These are phyloP conservation scores for Setophaga petechia DNA, from an alignment of 2,113 vertebrate species.

Conservation along the genomic window DNA sequence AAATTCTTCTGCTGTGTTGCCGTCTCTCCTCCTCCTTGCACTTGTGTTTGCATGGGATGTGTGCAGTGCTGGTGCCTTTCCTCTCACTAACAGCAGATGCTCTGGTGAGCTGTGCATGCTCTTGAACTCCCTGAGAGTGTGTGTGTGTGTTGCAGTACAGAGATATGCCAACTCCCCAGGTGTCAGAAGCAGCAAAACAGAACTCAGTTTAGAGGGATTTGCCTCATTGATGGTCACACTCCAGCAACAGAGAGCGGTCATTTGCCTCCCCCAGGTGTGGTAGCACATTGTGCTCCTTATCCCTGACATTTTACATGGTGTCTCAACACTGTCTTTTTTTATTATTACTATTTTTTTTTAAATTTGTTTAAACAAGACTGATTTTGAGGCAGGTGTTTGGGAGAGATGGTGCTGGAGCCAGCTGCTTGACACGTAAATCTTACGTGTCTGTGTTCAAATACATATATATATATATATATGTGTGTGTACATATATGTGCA, in stretches of 20 bases:
- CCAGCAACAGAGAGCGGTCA: not conserved
- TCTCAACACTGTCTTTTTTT: not conserved
- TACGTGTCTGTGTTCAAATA: accelerated
- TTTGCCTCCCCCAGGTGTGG: not conserved
- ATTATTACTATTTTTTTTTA: not conserved
- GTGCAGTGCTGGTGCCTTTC: constrained; percentile 5
- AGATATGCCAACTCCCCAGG: not conserved
- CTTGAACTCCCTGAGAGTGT: not conserved
- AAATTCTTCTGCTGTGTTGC: not conserved
- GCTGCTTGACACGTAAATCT: not conserved
- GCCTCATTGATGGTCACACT: not conserved
- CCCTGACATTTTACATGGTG: not conserved
- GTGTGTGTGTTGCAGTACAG: not conserved
- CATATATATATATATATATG: not conserved
- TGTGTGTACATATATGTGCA: accelerated
- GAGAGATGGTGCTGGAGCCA: not conserved
- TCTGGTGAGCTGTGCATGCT: constrained; percentile 6
- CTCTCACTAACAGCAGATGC: not conserved
- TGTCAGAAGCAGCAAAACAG: not conserved
- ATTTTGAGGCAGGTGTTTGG: not conserved
- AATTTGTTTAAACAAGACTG: not conserved
- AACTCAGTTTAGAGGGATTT: not conserved
- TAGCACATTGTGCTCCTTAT: not conserved
- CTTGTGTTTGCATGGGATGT: not conserved
- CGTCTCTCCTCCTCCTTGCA: not conserved